A percentile compares a stretch with the other conserved stretches of the same genome.
phyloP scores from a whole-genome alignment of 2,888 invertebrate genomes.

The Odiellus spinosus region DNA sequence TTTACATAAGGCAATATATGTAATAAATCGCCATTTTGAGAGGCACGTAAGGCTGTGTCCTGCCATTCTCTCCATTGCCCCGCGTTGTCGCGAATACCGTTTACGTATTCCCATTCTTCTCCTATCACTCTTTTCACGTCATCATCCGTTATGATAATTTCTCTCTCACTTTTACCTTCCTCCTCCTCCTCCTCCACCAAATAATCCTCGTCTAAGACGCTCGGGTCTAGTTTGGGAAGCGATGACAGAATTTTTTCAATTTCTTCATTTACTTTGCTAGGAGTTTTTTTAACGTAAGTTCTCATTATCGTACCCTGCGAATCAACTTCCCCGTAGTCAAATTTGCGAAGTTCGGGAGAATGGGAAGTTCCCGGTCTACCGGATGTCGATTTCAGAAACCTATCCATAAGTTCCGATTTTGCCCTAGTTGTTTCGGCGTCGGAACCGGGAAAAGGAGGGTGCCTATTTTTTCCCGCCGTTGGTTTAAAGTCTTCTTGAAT shows the following conservation, averaged over 20 bases:
- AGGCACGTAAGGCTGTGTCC: conserved; percentile 57
- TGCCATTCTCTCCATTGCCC: conserved; percentile 76
- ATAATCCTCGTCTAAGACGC: conserved; percentile 30
- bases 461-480: conserved; percentile 23
- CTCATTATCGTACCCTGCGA: neutral
- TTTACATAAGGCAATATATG: conserved; percentile 93
- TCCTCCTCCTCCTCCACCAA: conserved; percentile 22
- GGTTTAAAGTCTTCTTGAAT: conserved; percentile 16
- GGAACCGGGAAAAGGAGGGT: conserved; percentile 19
- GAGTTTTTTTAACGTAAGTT: neutral
- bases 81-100: conserved; percentile 35
- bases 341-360: neutral
- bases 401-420: conserved; percentile 32
- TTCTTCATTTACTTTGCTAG: conserved; percentile 38
- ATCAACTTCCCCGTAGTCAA: conserved; percentile 5
- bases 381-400: conserved; percentile 24
- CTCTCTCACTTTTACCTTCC: conserved; percentile 23
- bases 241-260: conserved; percentile 39
- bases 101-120: conserved; percentile 32
- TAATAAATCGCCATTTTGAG: conserved; percentile 59
- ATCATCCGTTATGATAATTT: conserved; percentile 23
- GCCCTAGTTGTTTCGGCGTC: conserved; percentile 24
- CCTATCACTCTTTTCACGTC: conserved; percentile 26
- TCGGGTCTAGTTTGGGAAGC: conserved; percentile 48
- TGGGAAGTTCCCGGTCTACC: neutral